Conservation (phyloP, 2,113 vertebrate species). For the Chamaea fasciata region DNA sequence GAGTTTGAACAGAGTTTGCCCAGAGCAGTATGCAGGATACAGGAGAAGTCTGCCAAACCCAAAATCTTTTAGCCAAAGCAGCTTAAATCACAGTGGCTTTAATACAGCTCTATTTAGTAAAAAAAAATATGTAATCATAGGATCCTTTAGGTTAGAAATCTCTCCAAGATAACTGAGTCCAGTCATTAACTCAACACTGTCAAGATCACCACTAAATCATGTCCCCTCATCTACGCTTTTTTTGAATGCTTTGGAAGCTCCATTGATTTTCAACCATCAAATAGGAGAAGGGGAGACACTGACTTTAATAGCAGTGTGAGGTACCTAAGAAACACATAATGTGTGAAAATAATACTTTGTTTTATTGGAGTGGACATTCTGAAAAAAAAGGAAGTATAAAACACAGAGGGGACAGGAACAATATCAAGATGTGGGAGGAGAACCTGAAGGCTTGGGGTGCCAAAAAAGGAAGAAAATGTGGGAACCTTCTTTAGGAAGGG, state of each 20-base stretch:
- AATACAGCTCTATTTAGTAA: not conserved
- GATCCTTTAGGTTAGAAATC: not conserved
- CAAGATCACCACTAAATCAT: not conserved
- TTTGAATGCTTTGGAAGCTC: not conserved
- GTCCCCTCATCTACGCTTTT: fast-evolving
- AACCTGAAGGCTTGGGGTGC: not conserved
- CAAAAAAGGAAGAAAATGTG: not conserved
- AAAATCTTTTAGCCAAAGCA: not conserved
- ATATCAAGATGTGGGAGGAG: not conserved
- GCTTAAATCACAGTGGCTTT: not conserved
- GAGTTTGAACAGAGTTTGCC: not conserved
- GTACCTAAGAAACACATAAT: not conserved
- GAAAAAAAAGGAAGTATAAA: not conserved
- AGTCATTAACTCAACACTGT: not conserved
- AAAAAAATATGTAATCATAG: not conserved
- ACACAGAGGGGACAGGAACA: fast-evolving
- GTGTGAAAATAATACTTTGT: not conserved
- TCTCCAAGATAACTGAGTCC: not conserved
- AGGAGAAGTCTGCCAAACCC: not conserved
- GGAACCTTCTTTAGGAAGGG: not conserved
- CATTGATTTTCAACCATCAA: not conserved
- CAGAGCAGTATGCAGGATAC: not conserved
- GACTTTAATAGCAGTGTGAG: not conserved
- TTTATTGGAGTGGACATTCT: not conserved
- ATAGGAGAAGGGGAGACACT: not conserved